phyloP scores from a whole-genome alignment of 2,888 invertebrate genomes.

The Poecilobothrus nobilitatus region DNA sequence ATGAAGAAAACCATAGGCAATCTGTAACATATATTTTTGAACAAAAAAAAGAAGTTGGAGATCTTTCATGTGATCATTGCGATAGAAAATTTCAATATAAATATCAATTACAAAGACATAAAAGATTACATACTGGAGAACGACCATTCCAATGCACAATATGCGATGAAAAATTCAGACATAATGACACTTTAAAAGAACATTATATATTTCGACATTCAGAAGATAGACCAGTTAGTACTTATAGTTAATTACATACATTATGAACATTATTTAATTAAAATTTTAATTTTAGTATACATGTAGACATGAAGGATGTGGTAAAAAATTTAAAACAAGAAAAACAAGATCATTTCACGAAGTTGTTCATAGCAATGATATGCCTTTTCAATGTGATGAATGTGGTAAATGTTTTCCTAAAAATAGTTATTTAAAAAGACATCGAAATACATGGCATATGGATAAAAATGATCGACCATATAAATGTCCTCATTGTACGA shows the following conservation, averaged over 20 bases:
- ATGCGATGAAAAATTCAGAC: not conserved
- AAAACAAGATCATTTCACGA: not conserved
- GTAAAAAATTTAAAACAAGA: not conserved
- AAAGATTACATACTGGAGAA: not conserved
- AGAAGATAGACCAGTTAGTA: not conserved
- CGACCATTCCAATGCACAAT: not conserved
- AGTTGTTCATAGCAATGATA: not conserved
- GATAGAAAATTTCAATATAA: not conserved
- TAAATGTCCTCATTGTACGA: constrained; percentile 52
- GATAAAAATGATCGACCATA: constrained; percentile 53
- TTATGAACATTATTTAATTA: no score
- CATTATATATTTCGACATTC: constrained; percentile 1
- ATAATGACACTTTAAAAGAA: not conserved
- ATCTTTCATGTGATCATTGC: not conserved
- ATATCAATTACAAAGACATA: not conserved
- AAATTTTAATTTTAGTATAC: not conserved
- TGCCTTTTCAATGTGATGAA: constrained; percentile 44
- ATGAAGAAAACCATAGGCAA: not conserved
- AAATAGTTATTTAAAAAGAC: constrained; percentile 53
- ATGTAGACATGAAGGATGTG: not conserved
- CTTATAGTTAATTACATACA: no score
- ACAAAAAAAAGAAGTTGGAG: not conserved
- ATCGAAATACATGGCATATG: constrained; percentile 32
- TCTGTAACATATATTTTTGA: not conserved
- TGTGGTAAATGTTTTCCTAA: constrained; percentile 58